These are phyloP conservation scores for Serranus cabrilla DNA, from an alignment of 2,797 vertebrate genomes.

Conservation along the genomic window DNA sequence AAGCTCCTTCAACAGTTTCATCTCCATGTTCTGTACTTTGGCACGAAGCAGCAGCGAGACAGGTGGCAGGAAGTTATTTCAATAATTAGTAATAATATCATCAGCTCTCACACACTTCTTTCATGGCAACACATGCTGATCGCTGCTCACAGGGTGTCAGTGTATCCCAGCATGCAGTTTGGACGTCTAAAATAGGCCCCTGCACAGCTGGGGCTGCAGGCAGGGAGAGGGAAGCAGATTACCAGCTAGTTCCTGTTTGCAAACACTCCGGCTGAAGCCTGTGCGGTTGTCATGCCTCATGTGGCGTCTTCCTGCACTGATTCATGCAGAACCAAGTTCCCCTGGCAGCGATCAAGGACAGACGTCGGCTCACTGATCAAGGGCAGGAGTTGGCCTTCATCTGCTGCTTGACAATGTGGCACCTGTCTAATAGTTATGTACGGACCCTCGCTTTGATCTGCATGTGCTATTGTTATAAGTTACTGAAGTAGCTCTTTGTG, in stretches of 20 bases:
- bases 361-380: constrained; percentile 54
- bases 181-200: constrained; percentile 78
- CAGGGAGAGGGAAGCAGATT: constrained; percentile 55
- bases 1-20: constrained; percentile 86
- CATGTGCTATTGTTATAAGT: constrained; percentile 51
- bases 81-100: constrained; percentile 95
- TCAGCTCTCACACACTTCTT: constrained; percentile 78
- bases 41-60: constrained; percentile 89
- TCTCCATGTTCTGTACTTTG: constrained; percentile 89
- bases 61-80: constrained; percentile 97
- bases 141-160: constrained; percentile 87
- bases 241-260: constrained; percentile 65
- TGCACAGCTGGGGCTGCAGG: constrained; percentile 84
- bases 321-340: constrained; percentile 53
- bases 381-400: constrained; percentile 43
- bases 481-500: constrained; percentile 11
- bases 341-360: constrained; percentile 67
- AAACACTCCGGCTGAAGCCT: constrained; percentile 37
- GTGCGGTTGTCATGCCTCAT: constrained; percentile 50
- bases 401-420: constrained; percentile 56
- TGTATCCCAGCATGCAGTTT: constrained; percentile 85
- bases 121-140: constrained; percentile 84
- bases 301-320: constrained; percentile 40
- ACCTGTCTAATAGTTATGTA: constrained; percentile 70
- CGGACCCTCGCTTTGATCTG: constrained; percentile 44